phyloP scores from a whole-genome alignment of 2,797 vertebrate genomes.

The Sus cebifrons region DNA sequence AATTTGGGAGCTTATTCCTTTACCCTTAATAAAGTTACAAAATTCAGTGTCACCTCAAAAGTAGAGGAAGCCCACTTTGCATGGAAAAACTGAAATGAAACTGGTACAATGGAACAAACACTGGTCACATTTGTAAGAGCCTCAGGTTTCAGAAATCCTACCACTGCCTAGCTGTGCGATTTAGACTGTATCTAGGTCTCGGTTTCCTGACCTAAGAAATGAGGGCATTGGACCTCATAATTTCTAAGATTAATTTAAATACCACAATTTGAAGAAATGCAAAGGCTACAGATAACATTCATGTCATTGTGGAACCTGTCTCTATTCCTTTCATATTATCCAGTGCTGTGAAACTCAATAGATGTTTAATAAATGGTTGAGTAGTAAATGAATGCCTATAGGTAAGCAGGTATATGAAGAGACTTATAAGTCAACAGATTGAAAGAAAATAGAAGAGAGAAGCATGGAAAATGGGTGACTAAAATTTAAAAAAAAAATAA shows the following conservation, averaged over 20 bases:
- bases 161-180: fast-evolving
- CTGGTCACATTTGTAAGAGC: not conserved
- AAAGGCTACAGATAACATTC: not conserved
- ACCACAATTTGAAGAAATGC: not conserved
- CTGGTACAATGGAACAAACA: not conserved
- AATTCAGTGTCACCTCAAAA: constrained; percentile 12
- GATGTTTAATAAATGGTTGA: not conserved
- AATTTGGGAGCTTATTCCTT: not conserved
- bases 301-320: not conserved
- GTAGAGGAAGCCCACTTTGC: not conserved
- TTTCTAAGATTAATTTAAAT: not conserved
- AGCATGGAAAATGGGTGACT: not conserved
- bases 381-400: not conserved
- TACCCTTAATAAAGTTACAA: constrained; percentile 35
- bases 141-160: not conserved
- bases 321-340: not conserved
- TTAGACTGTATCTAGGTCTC: not conserved
- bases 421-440: not conserved
- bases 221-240: not conserved
- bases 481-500: not conserved
- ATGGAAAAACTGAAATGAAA: not conserved
- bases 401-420: not conserved
- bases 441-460: not conserved
- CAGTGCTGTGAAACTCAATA: not conserved
- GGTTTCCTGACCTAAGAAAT: not conserved